Conservation (phyloP, 2,797 vertebrate species). For the Pagetopsis macropterus region DNA sequence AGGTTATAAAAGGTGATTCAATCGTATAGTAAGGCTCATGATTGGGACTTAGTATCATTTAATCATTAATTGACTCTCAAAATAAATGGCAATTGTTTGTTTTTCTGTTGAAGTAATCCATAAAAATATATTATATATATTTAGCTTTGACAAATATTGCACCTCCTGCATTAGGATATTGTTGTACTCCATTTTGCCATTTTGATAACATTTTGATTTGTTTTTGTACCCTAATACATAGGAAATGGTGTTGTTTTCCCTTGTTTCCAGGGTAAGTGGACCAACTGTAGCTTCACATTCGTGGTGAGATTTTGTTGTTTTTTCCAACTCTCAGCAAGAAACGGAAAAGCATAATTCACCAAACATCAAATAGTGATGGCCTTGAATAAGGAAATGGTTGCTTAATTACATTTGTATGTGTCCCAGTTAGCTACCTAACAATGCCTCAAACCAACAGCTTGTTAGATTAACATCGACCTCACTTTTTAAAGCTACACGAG, state of each 20-base stretch:
- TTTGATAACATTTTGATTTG: no score
- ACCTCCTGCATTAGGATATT: no score
- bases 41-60: no score
- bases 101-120: no score
- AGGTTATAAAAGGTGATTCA: conserved; percentile 5
- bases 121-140: no score
- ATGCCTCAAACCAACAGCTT: conserved; percentile 22
- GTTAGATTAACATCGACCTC: not conserved
- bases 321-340: not conserved
- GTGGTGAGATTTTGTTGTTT: not conserved
- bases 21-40: not conserved
- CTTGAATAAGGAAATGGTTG: conserved; percentile 17
- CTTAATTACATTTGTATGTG: conserved; percentile 17
- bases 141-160: no score
- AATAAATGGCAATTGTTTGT: no score
- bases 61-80: no score
- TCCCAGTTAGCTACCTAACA: conserved; percentile 22
- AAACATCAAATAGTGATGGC: conserved; percentile 16
- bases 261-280: not conserved
- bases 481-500: conserved; percentile 6
- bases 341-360: not conserved
- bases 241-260: not conserved
- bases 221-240: not conserved
- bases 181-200: no score
- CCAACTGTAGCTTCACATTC: not conserved